phyloP scores from a whole-genome alignment of 2,113 vertebrate genomes.

The Cyrtonyx montezumae region DNA sequence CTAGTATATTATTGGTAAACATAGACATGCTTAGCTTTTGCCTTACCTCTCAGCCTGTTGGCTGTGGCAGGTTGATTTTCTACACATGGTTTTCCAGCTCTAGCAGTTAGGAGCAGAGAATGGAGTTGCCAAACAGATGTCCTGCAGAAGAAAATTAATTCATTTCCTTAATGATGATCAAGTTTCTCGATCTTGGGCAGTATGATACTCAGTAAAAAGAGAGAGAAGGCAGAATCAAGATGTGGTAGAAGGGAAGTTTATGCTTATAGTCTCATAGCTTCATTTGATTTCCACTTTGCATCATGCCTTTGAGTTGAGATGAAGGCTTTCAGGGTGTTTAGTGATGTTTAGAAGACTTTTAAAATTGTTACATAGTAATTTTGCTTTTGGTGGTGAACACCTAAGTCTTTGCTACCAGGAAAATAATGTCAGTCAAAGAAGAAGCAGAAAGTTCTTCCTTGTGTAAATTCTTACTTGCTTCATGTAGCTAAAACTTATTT shows the following conservation, averaged over 20 bases:
- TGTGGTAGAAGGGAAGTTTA: background rate
- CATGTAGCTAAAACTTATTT: background rate
- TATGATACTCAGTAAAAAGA: background rate
- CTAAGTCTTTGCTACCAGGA: too few species aligned
- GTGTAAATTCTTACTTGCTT: background rate
- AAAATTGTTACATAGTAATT: too few species aligned
- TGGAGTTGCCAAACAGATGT: background rate
- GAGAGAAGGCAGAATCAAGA: background rate
- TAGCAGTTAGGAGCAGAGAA: background rate
- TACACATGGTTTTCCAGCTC: background rate
- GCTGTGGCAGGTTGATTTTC: background rate
- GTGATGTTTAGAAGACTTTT: background rate
- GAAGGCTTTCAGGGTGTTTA: fast-evolving
- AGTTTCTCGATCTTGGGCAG: background rate
- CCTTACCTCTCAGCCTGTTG: background rate
- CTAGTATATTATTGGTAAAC: background rate
- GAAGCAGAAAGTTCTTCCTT: background rate
- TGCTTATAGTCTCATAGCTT: background rate
- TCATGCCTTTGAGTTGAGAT: background rate
- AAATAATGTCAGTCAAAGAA: background rate
- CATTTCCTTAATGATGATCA: background rate
- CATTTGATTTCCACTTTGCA: background rate
- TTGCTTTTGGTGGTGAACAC: background rate
- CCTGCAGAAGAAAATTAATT: background rate
- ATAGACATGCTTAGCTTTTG: background rate